A percentile compares a stretch with the other conserved stretches of the same genome.
phyloP scores from a whole-genome alignment of 2,888 invertebrate species.

The Cloeon dipterum region DNA sequence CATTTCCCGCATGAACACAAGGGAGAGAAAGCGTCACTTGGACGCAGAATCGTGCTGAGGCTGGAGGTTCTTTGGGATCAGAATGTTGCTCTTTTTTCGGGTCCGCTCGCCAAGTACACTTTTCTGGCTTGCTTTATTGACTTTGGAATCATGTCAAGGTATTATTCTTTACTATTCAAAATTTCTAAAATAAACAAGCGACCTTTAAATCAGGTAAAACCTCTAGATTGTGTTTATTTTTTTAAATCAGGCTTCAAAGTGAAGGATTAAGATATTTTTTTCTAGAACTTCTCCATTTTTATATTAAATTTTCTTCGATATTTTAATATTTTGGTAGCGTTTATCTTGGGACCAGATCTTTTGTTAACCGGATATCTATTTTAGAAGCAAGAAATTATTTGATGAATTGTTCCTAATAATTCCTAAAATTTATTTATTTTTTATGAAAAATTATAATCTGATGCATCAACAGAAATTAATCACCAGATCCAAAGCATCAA shows the following conservation, averaged over 20 bases:
- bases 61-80: slow-evolving; percentile 45
- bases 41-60: neutral
- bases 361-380: too few species aligned
- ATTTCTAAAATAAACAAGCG: neutral
- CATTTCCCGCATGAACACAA: neutral
- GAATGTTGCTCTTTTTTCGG: slow-evolving; percentile 46
- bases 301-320: too few species aligned
- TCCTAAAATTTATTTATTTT: too few species aligned
- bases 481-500: too few species aligned
- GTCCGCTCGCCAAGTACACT: slow-evolving; percentile 52
- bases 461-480: too few species aligned
- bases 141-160: slow-evolving; percentile 60
- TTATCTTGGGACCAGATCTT: too few species aligned
- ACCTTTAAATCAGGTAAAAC: neutral
- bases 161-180: slow-evolving; percentile 10
- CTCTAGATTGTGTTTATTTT: neutral
- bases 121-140: slow-evolving; percentile 56
- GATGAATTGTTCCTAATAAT: too few species aligned
- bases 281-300: too few species aligned
- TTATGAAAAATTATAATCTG: too few species aligned
- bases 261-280: neutral
- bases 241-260: neutral
- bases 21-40: neutral
- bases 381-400: too few species aligned
- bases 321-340: too few species aligned